phyloP scores from a whole-genome alignment of 1,140 invertebrate genomes.

The Homalodisca vitripennis region DNA sequence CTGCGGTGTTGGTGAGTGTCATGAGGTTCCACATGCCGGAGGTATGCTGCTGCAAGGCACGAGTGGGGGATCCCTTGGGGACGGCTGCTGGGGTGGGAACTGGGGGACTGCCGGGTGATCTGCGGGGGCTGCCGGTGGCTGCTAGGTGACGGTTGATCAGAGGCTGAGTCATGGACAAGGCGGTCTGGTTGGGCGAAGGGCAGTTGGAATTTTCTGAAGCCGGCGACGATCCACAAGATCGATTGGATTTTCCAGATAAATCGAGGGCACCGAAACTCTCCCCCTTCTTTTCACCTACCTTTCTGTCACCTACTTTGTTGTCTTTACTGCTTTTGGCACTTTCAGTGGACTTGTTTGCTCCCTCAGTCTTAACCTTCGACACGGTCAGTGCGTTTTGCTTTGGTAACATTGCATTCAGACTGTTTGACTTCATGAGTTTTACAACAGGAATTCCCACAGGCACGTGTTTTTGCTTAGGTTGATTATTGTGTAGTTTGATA shows the following conservation, averaged over 20 bases:
- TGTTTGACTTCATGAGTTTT: constrained; percentile 26
- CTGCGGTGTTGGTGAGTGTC: constrained; percentile 42
- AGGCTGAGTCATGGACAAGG: constrained; percentile 44
- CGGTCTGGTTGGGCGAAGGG: constrained; percentile 36
- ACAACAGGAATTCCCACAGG: constrained; percentile 27
- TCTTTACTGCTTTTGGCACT: neutral
- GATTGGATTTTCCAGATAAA: constrained; percentile 43
- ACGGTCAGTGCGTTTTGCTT: neutral
- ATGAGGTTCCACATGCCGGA: constrained; percentile 41
- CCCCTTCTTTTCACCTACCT: neutral
- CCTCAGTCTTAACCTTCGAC: neutral
- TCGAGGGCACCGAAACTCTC: constrained; percentile 42
- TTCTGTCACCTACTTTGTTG: neutral
- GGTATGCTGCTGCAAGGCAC: neutral
- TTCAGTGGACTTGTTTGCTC: neutral
- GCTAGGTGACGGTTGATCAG: constrained; percentile 38
- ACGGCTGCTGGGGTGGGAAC: neutral
- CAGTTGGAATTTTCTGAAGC: constrained; percentile 26
- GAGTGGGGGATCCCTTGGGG: neutral
- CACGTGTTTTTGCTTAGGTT: neutral
- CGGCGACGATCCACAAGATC: constrained; percentile 34
- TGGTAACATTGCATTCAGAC: neutral
- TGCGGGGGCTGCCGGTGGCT: neutral
- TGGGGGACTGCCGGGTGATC: constrained; percentile 8
- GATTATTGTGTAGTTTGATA: neutral